Percentiles rank a stretch among this genome's conserved stretches.
These are phyloP conservation scores for Spea hammondii DNA, from an alignment of 2,797 vertebrate genomes.

Conservation along the genomic window DNA sequence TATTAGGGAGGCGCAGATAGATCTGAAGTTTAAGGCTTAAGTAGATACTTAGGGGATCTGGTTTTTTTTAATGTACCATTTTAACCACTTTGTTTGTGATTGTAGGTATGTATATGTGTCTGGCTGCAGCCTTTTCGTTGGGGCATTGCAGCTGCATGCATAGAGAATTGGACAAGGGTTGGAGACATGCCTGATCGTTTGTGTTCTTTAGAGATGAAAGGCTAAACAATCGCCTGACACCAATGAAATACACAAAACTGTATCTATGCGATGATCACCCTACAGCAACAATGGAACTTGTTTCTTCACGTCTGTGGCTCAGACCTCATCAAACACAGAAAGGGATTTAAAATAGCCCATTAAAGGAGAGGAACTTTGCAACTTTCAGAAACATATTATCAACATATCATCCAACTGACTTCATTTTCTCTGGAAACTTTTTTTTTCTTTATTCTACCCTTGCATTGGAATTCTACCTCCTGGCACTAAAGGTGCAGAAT, in stretches of 20 bases:
- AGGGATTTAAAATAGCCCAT: conserved; percentile 18
- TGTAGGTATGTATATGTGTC: conserved; percentile 18
- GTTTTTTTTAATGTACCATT: background rate
- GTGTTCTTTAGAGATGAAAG: conserved; percentile 33
- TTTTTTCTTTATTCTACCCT: background rate
- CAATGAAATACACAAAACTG: conserved; percentile 65
- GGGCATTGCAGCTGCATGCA: conserved; percentile 5
- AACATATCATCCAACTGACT: background rate
- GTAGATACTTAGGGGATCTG: accelerated
- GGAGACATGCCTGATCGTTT: conserved; percentile 36
- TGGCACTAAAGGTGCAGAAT: conserved; percentile 28
- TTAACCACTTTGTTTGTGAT: conserved; percentile 18
- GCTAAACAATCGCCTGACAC: conserved; percentile 54
- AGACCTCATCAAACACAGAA: conserved; percentile 31
- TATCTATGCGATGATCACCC: conserved; percentile 63
- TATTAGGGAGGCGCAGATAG: conserved; percentile 3
- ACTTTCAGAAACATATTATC: conserved; percentile 45
- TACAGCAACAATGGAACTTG: conserved; percentile 33
- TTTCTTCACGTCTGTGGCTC: conserved; percentile 29
- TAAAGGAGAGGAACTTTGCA: conserved; percentile 27
- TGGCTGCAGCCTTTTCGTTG: conserved; percentile 15
- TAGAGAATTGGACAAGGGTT: conserved; percentile 4
- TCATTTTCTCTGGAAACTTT: background rate
- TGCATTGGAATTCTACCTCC: conserved; percentile 32
- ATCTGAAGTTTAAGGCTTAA: conserved; percentile 47